phyloP scores from a whole-genome alignment of 2,113 vertebrate species.

The Passer domesticus region DNA sequence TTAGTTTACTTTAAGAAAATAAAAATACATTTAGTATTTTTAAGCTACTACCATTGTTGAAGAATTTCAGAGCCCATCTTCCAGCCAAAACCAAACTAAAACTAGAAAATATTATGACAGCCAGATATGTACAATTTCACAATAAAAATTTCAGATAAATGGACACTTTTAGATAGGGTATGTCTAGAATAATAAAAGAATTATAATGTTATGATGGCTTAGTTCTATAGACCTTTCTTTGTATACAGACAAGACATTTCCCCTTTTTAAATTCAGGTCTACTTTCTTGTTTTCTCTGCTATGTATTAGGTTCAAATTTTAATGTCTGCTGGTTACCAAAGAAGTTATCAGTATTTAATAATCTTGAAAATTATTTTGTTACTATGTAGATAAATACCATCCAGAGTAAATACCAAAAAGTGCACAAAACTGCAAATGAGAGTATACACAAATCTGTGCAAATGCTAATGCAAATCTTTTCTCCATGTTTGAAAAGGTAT shows the following conservation, averaged over 20 bases:
- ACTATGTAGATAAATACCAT: neutral
- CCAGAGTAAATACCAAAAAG: neutral
- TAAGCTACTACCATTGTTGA: neutral
- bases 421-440: neutral
- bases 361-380: neutral
- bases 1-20: neutral
- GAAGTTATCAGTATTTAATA: neutral
- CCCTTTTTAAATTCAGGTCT: neutral
- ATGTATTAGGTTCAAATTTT: neutral
- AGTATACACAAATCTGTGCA: neutral
- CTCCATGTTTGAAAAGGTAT: neutral
- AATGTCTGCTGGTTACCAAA: neutral
- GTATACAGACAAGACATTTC: neutral
- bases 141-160: neutral
- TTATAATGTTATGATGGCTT: neutral
- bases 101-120: neutral
- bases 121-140: neutral
- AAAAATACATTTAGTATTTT: neutral
- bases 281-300: neutral
- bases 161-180: too few species aligned
- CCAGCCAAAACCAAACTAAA: neutral
- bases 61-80: neutral
- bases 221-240: neutral
- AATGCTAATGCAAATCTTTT: neutral
- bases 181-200: neutral